These are phyloP conservation scores for Suillia variegata DNA, from an alignment of 2,888 invertebrate species.

Conservation along the genomic window DNA sequence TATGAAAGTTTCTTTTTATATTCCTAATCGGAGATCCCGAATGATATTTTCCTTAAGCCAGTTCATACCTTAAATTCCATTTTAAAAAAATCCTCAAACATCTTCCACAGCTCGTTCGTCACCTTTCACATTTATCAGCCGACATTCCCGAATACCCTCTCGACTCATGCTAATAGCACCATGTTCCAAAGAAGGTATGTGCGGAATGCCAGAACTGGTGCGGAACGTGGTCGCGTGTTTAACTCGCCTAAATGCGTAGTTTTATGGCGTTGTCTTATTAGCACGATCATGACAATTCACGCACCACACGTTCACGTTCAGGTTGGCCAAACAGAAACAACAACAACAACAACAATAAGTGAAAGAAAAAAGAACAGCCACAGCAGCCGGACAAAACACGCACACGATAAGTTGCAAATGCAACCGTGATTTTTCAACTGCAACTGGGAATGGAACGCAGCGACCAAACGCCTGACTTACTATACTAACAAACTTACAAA, in stretches of 20 bases:
- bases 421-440: conserved; percentile 4
- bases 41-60: too few species aligned
- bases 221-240: background rate
- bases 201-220: too few species aligned
- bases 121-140: too few species aligned
- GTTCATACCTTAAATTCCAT: too few species aligned
- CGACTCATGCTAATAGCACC: too few species aligned
- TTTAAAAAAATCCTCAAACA: too few species aligned
- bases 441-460: background rate
- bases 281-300: background rate
- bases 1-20: too few species aligned
- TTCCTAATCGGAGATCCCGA: too few species aligned
- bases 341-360: conserved; percentile 6
- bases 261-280: conserved; percentile 7
- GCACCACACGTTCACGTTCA: too few species aligned
- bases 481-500: background rate
- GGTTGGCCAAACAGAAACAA: background rate
- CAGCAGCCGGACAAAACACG: background rate
- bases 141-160: too few species aligned
- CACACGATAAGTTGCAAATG: background rate
- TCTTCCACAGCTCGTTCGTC: too few species aligned
- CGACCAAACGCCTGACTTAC: background rate
- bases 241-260: background rate
- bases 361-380: background rate
- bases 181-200: too few species aligned